phyloP scores from a whole-genome alignment of 2,888 invertebrate genomes.

The Mellilla xanthometata region DNA sequence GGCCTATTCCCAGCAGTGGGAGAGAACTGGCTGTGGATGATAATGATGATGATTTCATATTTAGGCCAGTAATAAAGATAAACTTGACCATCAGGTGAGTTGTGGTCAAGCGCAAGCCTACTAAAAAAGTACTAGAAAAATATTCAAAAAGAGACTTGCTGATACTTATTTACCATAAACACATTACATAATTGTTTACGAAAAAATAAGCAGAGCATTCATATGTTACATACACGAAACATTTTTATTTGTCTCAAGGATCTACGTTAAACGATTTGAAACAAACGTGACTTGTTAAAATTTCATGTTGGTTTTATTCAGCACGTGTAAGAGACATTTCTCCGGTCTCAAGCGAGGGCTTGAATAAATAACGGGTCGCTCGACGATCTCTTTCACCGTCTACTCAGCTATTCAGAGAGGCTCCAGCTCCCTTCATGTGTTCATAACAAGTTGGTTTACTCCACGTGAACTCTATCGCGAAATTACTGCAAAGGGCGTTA shows the following conservation, averaged over 20 bases:
- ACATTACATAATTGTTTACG: too few relatives aligned
- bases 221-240: too few relatives aligned
- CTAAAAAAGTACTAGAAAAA: too few relatives aligned
- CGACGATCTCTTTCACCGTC: slow-evolving; percentile 48
- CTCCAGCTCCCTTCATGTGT: slow-evolving; percentile 33
- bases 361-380: slow-evolving; percentile 57
- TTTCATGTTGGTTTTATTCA: slow-evolving; percentile 27
- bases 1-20: too few relatives aligned
- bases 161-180: too few relatives aligned
- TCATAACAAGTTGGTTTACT: slow-evolving; percentile 30
- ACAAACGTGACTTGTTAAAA: slow-evolving; percentile 13
- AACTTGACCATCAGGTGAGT: too few relatives aligned
- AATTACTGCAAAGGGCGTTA: slow-evolving; percentile 7
- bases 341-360: slow-evolving; percentile 24
- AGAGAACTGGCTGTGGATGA: too few relatives aligned
- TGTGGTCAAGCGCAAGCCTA: too few relatives aligned
- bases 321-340: slow-evolving; percentile 18
- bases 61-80: too few relatives aligned
- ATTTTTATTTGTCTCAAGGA: neutral
- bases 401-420: slow-evolving; percentile 52
- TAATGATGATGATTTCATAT: too few relatives aligned
- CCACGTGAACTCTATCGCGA: slow-evolving; percentile 5
- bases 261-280: slow-evolving; percentile 5
- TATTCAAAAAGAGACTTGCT: too few relatives aligned
- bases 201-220: too few relatives aligned